A percentile compares a stretch with the other conserved stretches of the same genome.
Conservation (phyloP, 2,888 invertebrate species). For the Daptonema setosum region DNA sequence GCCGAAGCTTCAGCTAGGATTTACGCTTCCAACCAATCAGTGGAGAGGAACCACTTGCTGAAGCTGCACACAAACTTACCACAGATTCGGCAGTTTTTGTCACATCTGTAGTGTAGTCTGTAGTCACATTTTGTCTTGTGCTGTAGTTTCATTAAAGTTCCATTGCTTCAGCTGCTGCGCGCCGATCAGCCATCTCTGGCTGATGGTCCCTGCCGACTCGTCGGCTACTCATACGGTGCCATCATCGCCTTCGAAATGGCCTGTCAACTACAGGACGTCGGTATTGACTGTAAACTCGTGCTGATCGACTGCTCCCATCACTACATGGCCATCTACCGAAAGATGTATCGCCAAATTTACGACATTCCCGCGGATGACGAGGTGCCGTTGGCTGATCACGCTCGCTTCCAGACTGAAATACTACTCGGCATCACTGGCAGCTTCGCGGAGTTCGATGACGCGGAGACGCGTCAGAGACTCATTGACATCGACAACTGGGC, state of each 20-base stretch:
- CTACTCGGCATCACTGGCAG: conserved; percentile 61
- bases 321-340: conserved; percentile 32
- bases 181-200: background rate
- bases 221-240: conserved; percentile 88
- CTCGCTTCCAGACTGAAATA: conserved; percentile 35
- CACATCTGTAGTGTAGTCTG: too few species aligned
- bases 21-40: too few species aligned
- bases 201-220: conserved; percentile 62
- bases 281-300: conserved; percentile 37
- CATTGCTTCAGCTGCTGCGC: background rate
- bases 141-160: too few species aligned
- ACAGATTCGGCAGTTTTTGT: too few species aligned
- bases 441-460: conserved; percentile 48
- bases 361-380: conserved; percentile 23
- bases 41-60: too few species aligned
- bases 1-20: too few species aligned
- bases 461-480: conserved; percentile 39
- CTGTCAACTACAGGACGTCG: conserved; percentile 44
- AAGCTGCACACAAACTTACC: too few species aligned
- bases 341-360: conserved; percentile 27
- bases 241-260: conserved; percentile 86
- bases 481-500: conserved; percentile 40
- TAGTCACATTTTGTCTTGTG: too few species aligned
- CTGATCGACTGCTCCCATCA: conserved; percentile 57
- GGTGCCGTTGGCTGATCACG: conserved; percentile 26